Base-by-base conservation (phyloP, 1,140 invertebrate genomes). In the Heliothis subflexa region DNA sequence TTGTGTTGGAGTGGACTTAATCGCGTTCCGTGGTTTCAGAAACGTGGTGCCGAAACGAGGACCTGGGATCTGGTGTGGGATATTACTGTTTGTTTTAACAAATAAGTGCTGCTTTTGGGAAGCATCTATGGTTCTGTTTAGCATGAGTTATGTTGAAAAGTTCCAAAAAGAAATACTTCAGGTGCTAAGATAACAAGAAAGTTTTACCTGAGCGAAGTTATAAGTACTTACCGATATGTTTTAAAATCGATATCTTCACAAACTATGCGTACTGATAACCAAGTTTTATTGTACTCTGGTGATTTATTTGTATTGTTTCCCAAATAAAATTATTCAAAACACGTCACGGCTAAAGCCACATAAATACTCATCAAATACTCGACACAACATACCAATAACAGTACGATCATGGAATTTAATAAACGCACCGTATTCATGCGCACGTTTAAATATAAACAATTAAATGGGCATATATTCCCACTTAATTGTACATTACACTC, bases 11-110 rank as follows among this genome's bases (percentile, higher is more conserved):
- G 82, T 81, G 77, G 83, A 83, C 89, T 88, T 89, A 89, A 90
- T 90, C 82, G 87, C 84, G 85, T 88, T 87, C 85, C 83, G 88
- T 83, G 88, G 87, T 88, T 84, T 83, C 47, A 75, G 73, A 64
- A 74, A 64, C 73, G 73, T 75, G 82, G 75, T 83, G 81, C 78
- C 78, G 83, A 72, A 81, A 85, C 79, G 81, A 78, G 82, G 70
- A 59, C 82, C 85, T 82, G 78, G 79, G 83, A 86, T 85, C 79
- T 81, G 79, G 85, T 52, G 25, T 64, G 21, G 10, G 13, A 45
- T 75, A 75, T 52, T 50, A 68, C 47, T 50, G 64, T 50, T 52
- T 50, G 47, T 50, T 50, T 49, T 50, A 3, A 12, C 33, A 40
- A 68, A 52, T 68, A 50, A 68, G 40, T 50, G 47, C 50, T 66